Base-by-base conservation (phyloP, 2,113 vertebrate genomes). In the Lipotes vexillifer region DNA sequence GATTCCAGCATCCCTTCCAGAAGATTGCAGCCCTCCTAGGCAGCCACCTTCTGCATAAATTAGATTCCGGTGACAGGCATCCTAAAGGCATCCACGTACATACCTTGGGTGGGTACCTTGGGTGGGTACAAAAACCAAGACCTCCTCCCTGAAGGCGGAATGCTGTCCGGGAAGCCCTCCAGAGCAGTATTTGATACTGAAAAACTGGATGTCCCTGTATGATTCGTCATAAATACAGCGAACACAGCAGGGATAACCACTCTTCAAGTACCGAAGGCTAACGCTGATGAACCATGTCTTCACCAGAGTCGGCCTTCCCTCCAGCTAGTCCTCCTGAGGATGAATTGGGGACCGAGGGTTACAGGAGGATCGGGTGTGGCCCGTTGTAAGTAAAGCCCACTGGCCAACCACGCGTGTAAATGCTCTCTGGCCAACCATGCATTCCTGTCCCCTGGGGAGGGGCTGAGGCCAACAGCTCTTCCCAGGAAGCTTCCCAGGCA, bases 151-250 rank as follows among this genome's bases (percentile, higher is more conserved):
- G 7, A 44, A 55, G 93, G 61, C 1, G 2, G 44, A 2, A 1
- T 4, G 1, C 66, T 29, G 41, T 46, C 90, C 14, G 1, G 72
- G 96, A 33, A 77, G 84, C 75, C 85, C 75, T 93, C 95, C 72
- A 75, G 10, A 94, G 96, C 89, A 97, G 97, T 57, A 88, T 89
- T 68, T 93, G 97, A 82, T 90, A 96, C 94, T 96, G 90, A 94
- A 97, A 97, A 96, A 96, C 83, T 94, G 95, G 89, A 96, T 95
- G 78, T 93, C 87, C 96, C 92, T 96, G 97, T 96, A 96, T 95
- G 94, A 97, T 78, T 97, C 82, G 78, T 97, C 92, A 92, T 2
- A 93, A 91, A 78, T 57, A 86, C 85, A 97, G 96, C 89, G 82
- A 96, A 97, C 93, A 95, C 83, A 96, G 95, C 93, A 96, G 95